Evolutionary conservation across 2,113 vertebrate species (phyloP), one percentile per base, ranked within the genome.

Genomic region (Ploceus nigricollis): DNA sequence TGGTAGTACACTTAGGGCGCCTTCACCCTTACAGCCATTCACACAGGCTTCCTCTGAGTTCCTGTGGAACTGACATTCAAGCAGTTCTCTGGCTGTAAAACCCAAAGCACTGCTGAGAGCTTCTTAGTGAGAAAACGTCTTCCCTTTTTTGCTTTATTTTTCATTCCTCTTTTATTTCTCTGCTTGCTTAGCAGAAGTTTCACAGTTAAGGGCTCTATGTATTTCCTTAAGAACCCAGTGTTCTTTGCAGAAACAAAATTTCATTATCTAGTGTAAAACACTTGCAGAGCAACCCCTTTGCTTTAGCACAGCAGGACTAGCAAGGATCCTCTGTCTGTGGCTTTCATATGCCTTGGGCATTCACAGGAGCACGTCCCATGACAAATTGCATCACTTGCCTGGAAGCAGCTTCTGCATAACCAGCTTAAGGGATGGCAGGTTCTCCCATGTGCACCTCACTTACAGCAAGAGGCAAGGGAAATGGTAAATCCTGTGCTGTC

Each of bases 1-100:
- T 82, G 25, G 44, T 23, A 61, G 12, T 53, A 42, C 9, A 21
- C 25, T 72, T 71, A 45, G 0, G 0, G 53, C 76, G 54, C n/a
- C 21, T 47, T 84, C 24, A 35, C 22, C 58, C 30, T 39, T 44
- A 85, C 9, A 45, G 54, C 27, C 15, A 7, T 42, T 82, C 56
- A 37, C 48, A 40, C 11, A 71, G 35, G 37, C n/a, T 78, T 78
- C 28, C 44, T 60, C 8, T 40, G 37, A 53, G 40, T 48, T 86
- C 31, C 48, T 68, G 28, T 85, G 51, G 15, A 76, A 71, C 20
- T 60, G 44, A 42, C 22, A 28, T 44, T 71, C 19, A 68, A 48
- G 31, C 27, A 37, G n/a, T 73, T 81, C 25, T 77, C 18, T 70
- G 44, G 27, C 70, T 75, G 23, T 66, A 69, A 93, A 93, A 69